Percentiles rank a stretch among this genome's conserved stretches.
phyloP scores from a whole-genome alignment of 2,797 vertebrate species.

The Podarcis siculus region DNA sequence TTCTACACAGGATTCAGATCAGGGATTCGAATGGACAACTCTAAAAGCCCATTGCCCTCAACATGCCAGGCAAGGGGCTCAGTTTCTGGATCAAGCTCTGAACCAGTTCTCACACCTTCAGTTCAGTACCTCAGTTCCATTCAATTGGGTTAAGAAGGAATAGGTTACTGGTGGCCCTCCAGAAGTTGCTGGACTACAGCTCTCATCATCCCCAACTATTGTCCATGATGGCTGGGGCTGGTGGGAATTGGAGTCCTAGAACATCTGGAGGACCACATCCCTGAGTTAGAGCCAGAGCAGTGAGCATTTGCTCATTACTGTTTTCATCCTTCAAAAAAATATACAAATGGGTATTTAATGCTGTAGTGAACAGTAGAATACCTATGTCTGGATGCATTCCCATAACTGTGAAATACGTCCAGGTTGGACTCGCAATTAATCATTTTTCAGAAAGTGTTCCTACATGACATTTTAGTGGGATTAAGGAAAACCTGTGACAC shows the following conservation, averaged over 20 bases:
- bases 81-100: background rate
- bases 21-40: too few relatives aligned
- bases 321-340: slow-evolving; percentile 8
- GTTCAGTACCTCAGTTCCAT: too few relatives aligned
- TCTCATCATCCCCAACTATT: too few relatives aligned
- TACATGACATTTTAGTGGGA: slow-evolving; percentile 53
- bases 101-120: background rate
- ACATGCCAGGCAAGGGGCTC: background rate
- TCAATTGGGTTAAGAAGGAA: too few relatives aligned
- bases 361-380: background rate
- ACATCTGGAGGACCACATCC: too few relatives aligned
- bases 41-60: too few relatives aligned
- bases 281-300: background rate
- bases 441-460: slow-evolving; percentile 36
- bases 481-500: slow-evolving; percentile 57
- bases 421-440: slow-evolving; percentile 62
- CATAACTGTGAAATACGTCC: slow-evolving; percentile 41
- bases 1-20: too few relatives aligned
- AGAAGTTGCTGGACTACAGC: too few relatives aligned
- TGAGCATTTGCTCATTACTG: background rate
- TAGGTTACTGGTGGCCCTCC: too few relatives aligned
- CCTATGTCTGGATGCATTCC: slow-evolving; percentile 32
- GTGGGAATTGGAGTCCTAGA: too few relatives aligned
- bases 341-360: slow-evolving; percentile 13
- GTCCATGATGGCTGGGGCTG: too few relatives aligned